Conservation (phyloP, 2,113 vertebrate genomes). For the Pagrus major region DNA sequence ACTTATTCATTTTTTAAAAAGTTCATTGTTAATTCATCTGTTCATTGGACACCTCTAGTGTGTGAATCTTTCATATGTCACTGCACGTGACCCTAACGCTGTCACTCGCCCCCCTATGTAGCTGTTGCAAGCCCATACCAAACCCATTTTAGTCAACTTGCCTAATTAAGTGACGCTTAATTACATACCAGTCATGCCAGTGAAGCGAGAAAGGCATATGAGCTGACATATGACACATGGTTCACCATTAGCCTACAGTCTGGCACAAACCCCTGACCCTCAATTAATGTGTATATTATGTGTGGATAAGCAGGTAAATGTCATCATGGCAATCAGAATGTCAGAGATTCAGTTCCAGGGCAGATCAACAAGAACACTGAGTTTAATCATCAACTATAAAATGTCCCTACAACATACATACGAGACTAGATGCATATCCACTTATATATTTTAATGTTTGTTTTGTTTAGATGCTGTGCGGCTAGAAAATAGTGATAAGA, state of each 20-base stretch:
- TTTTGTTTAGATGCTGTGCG: background rate
- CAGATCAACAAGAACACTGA: slow-evolving; percentile 39
- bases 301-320: slow-evolving; percentile 71
- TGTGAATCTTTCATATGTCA: background rate
- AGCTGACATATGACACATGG: slow-evolving; percentile 79
- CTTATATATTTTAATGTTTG: background rate
- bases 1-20: background rate
- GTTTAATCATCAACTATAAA: slow-evolving; percentile 14
- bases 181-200: slow-evolving; percentile 52
- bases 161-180: slow-evolving; percentile 44
- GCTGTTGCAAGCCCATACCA: slow-evolving; percentile 7
- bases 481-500: background rate
- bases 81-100: background rate
- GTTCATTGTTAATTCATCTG: background rate
- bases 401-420: background rate
- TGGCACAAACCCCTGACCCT: slow-evolving; percentile 65
- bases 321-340: slow-evolving; percentile 61
- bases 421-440: background rate
- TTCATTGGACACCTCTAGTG: background rate
- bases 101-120: background rate
- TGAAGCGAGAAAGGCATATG: slow-evolving; percentile 52
- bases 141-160: slow-evolving; percentile 26
- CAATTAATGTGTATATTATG: slow-evolving; percentile 59
- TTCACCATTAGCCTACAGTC: slow-evolving; percentile 61
- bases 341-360: slow-evolving; percentile 41